These are phyloP conservation scores for Mareca strepera DNA, from an alignment of 2,797 vertebrate genomes.

Conservation along the genomic window DNA sequence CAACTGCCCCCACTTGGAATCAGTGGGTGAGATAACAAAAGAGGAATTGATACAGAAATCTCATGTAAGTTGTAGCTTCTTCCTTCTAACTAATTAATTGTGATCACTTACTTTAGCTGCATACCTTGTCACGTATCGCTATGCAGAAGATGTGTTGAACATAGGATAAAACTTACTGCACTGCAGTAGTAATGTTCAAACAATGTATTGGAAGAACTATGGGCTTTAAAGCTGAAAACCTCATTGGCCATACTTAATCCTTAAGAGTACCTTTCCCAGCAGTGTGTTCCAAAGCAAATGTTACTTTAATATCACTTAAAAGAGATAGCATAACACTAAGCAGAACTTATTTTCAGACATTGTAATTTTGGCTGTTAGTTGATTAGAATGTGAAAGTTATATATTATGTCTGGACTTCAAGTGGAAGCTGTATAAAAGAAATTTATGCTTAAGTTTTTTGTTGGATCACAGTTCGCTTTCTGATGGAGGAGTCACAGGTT, in stretches of 20 bases:
- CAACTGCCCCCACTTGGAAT: constrained; percentile 94
- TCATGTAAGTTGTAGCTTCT: constrained; percentile 84
- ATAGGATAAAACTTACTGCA: background rate
- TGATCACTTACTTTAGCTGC: background rate
- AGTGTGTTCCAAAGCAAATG: background rate
- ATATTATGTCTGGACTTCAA: background rate
- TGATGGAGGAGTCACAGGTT: background rate
- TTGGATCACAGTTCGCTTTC: background rate
- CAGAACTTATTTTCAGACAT: background rate
- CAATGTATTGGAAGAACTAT: background rate
- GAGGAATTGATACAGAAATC: constrained; percentile 98
- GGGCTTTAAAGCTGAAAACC: background rate
- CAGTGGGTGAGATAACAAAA: constrained; percentile 97
- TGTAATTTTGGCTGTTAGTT: background rate
- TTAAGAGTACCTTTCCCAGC: background rate
- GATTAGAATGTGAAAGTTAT: background rate
- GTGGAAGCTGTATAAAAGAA: background rate
- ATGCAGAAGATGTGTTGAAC: background rate
- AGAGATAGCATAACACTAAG: background rate
- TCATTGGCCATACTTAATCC: background rate
- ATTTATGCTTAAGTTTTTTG: background rate
- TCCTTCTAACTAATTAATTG: background rate
- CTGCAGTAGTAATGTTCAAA: background rate
- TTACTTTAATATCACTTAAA: background rate
- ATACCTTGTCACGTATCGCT: background rate